Base-by-base conservation (phyloP, 2,797 vertebrate species). In the Paratrypauchen microcephalus region DNA sequence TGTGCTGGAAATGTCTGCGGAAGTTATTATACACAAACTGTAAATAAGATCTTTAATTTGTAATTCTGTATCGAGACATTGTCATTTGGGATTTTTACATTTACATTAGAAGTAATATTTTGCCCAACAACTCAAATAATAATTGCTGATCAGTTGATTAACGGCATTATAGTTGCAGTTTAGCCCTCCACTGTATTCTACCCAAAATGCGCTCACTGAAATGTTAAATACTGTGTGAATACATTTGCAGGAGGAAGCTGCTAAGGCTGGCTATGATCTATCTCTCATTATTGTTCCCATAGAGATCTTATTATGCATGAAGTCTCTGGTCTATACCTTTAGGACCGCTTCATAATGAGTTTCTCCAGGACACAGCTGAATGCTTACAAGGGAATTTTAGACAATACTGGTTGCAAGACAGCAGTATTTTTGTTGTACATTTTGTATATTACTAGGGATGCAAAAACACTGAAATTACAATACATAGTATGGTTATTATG, bases 211-310 rank as follows among this genome's bases (percentile, higher is more conserved):
- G 11, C 5, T 24, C 55, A n/a, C 5, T 16, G 24, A 56, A 56
- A 16, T 57, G 55, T 57, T 6, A 57, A 16, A 26, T 56, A 56
- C 15, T 16, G 4, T n/a, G 55, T 28, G 5, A 1, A 19, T 23
- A 12, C 6, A 11, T 6, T n/a, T 36, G 19, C 8, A 60, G 36
- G n/a, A 21, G 26, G n/a, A 2, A 11, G 24, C n/a, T 64, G 41
- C 24, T 5, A 26, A 16, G 12, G 12, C 26, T n/a, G 30, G 3
- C n/a, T 23, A 23, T 13, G 21, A 15, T 47, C 39, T 26, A 48
- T 19, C 41, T 48, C 24, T 64, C 15, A 26, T 64, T 64, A 67
- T 59, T 32, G 76, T 78, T 81, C 66, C 78, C 39, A 72, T 71
- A 69, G 75, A 12, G 70, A 75, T 55, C 30, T 57, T 45, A 41